Base-by-base conservation (phyloP, 2,113 vertebrate species). In the Pseudopodoces humilis region DNA sequence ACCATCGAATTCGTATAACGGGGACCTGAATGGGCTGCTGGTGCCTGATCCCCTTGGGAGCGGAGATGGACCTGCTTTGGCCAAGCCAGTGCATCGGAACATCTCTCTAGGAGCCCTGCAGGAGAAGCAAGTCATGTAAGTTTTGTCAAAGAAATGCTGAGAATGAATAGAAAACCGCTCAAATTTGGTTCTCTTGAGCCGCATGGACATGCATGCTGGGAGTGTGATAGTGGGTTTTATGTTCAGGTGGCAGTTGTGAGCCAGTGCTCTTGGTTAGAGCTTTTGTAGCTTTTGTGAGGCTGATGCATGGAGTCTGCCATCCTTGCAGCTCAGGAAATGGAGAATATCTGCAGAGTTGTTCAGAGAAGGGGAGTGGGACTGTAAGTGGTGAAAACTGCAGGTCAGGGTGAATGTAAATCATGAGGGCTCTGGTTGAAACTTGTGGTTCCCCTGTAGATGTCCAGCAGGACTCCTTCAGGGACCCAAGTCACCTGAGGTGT, bases 111-210 rank as follows among this genome's bases (percentile, higher is more conserved):
- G 98, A 94, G 98, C 97, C 58, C 64, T 97, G 60, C 98, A 98
- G 94, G 99, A 99, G 76, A 98, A 97, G 83, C 99, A 99, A 97
- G 99, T 98, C 90, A 99, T 99, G 99, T 99, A 96, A 98, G 99
- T 98, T 53, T 63, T 30, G 52, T 15, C 2, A 0, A 31, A 67
- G 39, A 60, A 44, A 27, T 37, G 10, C 37, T 69, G 47, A 27
- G 37, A 11, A 16, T 20, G 28, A 52, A 14, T 3, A 41, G 58
- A 60, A 59, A 70, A 21, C 3, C 2, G 6, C 33, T 56, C 27
- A 13, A 46, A 52, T 31, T 82, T 1, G 6, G 4, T 62, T 83
- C 25, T 43, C 60, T 10, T 52, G 33, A 81, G 88, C 39, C 39
- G 5, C 8, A 10, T 63, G 90, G n/a, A 43, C 31, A 10, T 33